Base-by-base conservation (phyloP, 2,113 vertebrate genomes). In the Catagonus wagneri region DNA sequence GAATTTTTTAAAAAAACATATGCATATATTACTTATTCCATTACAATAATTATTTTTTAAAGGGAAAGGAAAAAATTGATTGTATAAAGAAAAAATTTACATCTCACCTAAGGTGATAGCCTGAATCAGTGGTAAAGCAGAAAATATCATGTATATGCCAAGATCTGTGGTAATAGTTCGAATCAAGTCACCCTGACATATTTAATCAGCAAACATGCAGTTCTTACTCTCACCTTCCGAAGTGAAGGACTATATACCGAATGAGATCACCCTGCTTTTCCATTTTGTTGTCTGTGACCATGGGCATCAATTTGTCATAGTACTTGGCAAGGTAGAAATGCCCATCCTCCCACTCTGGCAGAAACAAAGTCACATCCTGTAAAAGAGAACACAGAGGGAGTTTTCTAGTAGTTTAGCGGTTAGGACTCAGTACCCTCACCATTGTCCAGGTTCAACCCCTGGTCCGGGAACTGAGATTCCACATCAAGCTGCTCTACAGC, bases 321-420 rank as follows among this genome's bases (percentile, higher is more conserved):
- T 99, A 99, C 93, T 99, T 99, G 32, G 99, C 99, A 96, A 99
- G 98, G 96, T 99, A 99, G 97, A 99, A 99, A 98, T 99, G 99
- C 17, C 99, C 99, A 98, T 99, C 99, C 90, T 99, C 99, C 99
- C 99, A 99, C 97, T 99, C 99, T n/a, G 99, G 99, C 86, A 99
- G 98, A 83, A 99, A 99, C 92, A 96, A 88, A 0, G 99, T 99
- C 75, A 99, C 99, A 97, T 99, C 99, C 99, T 99, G 34, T 36
- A 97, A 98, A n/a, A 97, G 72, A 96, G 44, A 96, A 89, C 32
- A 89, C 44, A 44, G 8, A 44, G 44, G 44, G 44, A 44, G 44
- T 44, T 44, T 8, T 8, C 44, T 44, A 44, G 44, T 44, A 44
- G 44, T 44, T 44, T 44, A 44, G 44, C 44, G 4, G 44, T 44